A percentile compares a stretch with the other conserved stretches of the same genome.
phyloP scores from a whole-genome alignment of 2,797 vertebrate species.

The Periophthalmus magnuspinnatus region DNA sequence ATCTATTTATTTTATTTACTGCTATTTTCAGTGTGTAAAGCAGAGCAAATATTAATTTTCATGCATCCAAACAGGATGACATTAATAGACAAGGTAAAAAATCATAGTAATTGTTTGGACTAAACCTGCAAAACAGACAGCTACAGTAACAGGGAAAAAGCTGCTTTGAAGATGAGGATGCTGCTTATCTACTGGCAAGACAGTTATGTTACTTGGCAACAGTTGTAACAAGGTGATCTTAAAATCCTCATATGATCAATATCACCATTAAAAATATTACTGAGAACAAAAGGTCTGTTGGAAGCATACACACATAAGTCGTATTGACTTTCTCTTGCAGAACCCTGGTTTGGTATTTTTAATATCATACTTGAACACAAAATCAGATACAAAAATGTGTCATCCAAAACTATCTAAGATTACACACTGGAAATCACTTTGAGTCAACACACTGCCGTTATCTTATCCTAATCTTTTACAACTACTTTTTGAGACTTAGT shows the following conservation, averaged over 20 bases:
- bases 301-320: constrained; percentile 8
- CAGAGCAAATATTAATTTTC: constrained; percentile 19
- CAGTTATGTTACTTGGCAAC: background rate
- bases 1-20: constrained; percentile 54
- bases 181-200: too few species aligned
- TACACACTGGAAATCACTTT: background rate
- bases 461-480: background rate
- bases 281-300: constrained; percentile 18
- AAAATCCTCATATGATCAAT: background rate
- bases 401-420: constrained; percentile 6
- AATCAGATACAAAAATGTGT: constrained; percentile 13
- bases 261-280: constrained; percentile 1
- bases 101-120: constrained; percentile 15
- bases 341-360: constrained; percentile 11
- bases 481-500: background rate
- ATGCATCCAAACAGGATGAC: constrained; percentile 13
- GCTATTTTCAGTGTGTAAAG: constrained; percentile 47
- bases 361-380: constrained; percentile 9
- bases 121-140: constrained; percentile 5
- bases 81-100: constrained; percentile 14
- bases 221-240: background rate
- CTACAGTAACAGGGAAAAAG: background rate
- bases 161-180: background rate
- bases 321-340: constrained; percentile 39
- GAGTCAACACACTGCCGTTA: constrained; percentile 3